phyloP scores from a whole-genome alignment of 2,797 vertebrate genomes.

The Dendrocincla fuliginosa region DNA sequence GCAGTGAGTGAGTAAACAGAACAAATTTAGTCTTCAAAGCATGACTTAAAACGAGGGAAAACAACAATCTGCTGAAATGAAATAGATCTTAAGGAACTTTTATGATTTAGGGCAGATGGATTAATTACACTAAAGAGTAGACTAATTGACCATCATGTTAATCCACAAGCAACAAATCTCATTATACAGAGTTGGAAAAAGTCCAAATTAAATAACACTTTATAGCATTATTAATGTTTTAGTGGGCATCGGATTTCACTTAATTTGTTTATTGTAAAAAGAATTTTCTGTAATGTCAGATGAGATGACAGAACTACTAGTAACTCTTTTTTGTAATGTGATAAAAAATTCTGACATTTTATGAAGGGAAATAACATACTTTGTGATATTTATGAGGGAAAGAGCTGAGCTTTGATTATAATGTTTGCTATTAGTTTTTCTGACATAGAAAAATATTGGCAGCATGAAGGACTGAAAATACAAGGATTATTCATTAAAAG shows the following conservation, averaged over 20 bases:
- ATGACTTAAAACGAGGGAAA: neutral
- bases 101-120: neutral
- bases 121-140: neutral
- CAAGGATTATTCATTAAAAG: neutral
- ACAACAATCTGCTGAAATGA: neutral
- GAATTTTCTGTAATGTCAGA: neutral
- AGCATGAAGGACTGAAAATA: neutral
- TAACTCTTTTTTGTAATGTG: neutral
- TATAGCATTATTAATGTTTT: neutral
- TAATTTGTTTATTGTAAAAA: neutral
- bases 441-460: neutral
- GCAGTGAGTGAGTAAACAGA: neutral
- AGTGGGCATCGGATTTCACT: neutral
- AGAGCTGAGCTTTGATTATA: neutral
- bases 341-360: neutral
- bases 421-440: neutral
- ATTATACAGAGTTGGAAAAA: neutral
- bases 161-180: neutral
- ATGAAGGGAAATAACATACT: neutral
- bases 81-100: neutral
- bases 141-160: neutral
- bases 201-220: conserved; percentile 8
- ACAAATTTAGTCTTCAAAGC: neutral
- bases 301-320: neutral
- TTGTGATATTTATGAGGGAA: neutral